Evolutionary conservation across 1,140 invertebrate species (phyloP).

Genomic region (Phocides pigmalion): DNA sequence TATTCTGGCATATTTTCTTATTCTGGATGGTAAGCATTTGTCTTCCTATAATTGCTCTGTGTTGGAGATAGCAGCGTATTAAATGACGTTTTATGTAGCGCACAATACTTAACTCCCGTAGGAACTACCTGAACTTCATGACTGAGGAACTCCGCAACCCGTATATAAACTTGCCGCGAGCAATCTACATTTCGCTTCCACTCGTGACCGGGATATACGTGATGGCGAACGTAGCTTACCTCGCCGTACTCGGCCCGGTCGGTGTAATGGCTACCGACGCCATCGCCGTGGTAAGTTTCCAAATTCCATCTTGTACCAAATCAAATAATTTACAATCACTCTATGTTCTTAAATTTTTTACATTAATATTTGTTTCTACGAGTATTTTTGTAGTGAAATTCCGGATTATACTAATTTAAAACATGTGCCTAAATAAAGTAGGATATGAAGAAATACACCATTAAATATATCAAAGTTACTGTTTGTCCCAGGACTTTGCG

Average conservation of each 20-base stretch:
- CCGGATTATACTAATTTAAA: too few species aligned
- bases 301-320: too few species aligned
- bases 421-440: too few species aligned
- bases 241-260: slow-evolving; percentile 93
- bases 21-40: slow-evolving; percentile 93
- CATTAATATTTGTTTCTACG: too few species aligned
- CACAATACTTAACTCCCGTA: slow-evolving; percentile 60
- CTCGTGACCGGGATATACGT: slow-evolving; percentile 96
- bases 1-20: slow-evolving; percentile 98
- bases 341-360: too few species aligned
- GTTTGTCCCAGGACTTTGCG: slow-evolving; percentile 90
- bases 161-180: slow-evolving; percentile 96
- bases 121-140: slow-evolving; percentile 98
- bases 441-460: too few species aligned
- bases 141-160: slow-evolving; percentile 98
- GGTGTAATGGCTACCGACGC: slow-evolving; percentile 94
- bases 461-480: too few species aligned
- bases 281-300: slow-evolving; percentile 93
- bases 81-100: too few species aligned
- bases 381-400: too few species aligned
- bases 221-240: slow-evolving; percentile 96
- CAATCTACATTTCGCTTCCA: slow-evolving; percentile 96
- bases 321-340: too few species aligned
- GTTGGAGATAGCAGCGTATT: too few species aligned
- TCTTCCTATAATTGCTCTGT: too few species aligned